A percentile compares a stretch with the other conserved stretches of the same genome.
Conservation (phyloP, 2,888 invertebrate species). For the Metallyticus violacea region DNA sequence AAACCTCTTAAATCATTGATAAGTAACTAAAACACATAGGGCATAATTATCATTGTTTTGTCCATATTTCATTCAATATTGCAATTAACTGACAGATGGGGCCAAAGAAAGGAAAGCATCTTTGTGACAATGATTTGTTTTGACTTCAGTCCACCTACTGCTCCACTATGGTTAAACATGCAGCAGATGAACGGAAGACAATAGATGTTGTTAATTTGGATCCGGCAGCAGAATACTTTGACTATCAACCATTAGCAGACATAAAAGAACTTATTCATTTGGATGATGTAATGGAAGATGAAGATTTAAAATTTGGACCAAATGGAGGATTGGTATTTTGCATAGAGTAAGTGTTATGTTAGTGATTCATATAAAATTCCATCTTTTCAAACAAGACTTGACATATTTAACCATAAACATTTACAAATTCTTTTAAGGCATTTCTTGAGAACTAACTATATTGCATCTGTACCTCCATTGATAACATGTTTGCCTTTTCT, state of each 20-base stretch:
- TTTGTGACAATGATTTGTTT: no score
- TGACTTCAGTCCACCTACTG: constrained; percentile 93
- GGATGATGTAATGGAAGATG: constrained; percentile 97
- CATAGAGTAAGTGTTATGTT: constrained; percentile 76
- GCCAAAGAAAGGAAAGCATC: background rate
- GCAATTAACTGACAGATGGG: background rate
- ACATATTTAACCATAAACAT: no score
- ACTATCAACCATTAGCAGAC: constrained; percentile 82
- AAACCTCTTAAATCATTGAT: no score
- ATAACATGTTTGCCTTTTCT: no score
- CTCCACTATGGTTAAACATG: constrained; percentile 81
- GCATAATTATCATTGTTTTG: background rate
- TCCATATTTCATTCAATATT: background rate
- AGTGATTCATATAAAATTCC: no score
- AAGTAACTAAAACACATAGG: background rate
- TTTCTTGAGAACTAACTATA: no score
- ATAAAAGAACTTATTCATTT: constrained; percentile 87
- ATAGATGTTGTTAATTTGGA: constrained; percentile 93
- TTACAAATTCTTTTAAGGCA: no score
- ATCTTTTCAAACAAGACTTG: no score
- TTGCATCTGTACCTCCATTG: no score
- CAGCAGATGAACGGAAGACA: constrained; percentile 66
- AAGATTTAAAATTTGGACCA: constrained; percentile 89
- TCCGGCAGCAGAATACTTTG: constrained; percentile 96
- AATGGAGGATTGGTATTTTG: constrained; percentile 96